Base-by-base conservation (phyloP, 1,140 invertebrate genomes). In the Listronotus bonariensis region DNA sequence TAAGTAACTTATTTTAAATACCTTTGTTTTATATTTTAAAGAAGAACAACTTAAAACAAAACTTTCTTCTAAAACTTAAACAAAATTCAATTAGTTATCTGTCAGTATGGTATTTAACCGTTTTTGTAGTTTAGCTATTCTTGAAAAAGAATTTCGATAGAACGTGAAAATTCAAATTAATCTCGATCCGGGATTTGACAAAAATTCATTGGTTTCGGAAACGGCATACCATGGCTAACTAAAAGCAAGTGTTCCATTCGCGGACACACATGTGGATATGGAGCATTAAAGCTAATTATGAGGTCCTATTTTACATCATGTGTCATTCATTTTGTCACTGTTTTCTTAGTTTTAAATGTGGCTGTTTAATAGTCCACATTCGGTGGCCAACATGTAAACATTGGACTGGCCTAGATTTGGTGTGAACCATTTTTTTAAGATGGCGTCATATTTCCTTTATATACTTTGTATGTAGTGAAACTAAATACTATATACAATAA, bases 241-340 rank as follows among this genome's bases (percentile, higher is more conserved):
- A 74, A 74, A 51, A 68, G 68, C 73, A 76, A 75, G 70, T 72
- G 74, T 72, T 67, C 70, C 71, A 72, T n/a, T 69, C 71, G 65
- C 73, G 67, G 68, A 68, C 74, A 77, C n/a, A n/a, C 73, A 68
- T 77, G 74, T 77, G 70, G 71, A 71, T 74, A 75, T 74, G 73
- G 74, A 71, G 73, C 76, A 72, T 77, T 67, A 59, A 72, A 74
- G 63, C 66, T 70, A 74, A 76, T 75, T 72, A 75, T 68, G 72
- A 71, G 52, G 67, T 70, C 75, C 72, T 48, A 45, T 56, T 55
- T 72, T 75, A 72, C 58, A 53, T 73, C 76, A 77, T 77, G 70
- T 77, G 76, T 76, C 74, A 77, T 57, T 77, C 76, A 77, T 76
- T 65, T 65, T 65, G 54, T 51, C 62, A 49, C 17, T 18, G 20